Base-by-base conservation (phyloP, 2,113 vertebrate genomes). In the Microtus oregoni region DNA sequence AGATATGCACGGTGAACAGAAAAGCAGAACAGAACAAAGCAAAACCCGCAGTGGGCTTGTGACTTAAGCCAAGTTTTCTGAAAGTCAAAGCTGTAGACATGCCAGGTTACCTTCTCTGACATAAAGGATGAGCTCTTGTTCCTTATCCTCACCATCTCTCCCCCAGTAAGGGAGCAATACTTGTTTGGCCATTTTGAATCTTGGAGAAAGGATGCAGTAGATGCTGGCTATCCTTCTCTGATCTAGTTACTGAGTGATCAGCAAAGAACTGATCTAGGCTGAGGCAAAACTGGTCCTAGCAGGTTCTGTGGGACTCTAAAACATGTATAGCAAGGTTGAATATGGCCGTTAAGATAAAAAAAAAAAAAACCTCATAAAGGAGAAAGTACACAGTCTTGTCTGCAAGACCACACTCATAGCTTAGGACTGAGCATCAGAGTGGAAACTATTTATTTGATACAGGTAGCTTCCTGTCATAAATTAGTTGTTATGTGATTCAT, bases 61-160 rank as follows among this genome's bases (percentile, higher is more conserved):
- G 19, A 92, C 15, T 24, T 94, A 11, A 73, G 85, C 41, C 63
- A 86, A 81, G 24, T 92, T 83, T 96, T 91, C 91, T 89, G 38
- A 85, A 96, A 89, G 96, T 86, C 72, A 73, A 92, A 96, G 83
- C 32, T 92, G 10, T 26, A 1, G 67, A 83, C 70, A 72, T 14
- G 6, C 47, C 7, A 87, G 35, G 14, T 58, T 81, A 70, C 73
- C 85, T 63, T 17, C 30, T 89, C 55, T 28, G 47, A 92, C 0
- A 20, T 81, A 63, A 58, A 91, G 19, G 58, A 73, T 1, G 88
- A 78, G 70, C 41, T 83, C 81, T 79, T 95, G 22, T 32, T 87
- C 17, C 72, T 38, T 93, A 22, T 72, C 15, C 13, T 41, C 15
- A 10, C 4, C 24, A 65, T 19, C 4, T 11, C 5, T 50, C 7